Evolutionary conservation across 2,888 invertebrate species (phyloP).

Genomic region (Dioctria linearis): DNA sequence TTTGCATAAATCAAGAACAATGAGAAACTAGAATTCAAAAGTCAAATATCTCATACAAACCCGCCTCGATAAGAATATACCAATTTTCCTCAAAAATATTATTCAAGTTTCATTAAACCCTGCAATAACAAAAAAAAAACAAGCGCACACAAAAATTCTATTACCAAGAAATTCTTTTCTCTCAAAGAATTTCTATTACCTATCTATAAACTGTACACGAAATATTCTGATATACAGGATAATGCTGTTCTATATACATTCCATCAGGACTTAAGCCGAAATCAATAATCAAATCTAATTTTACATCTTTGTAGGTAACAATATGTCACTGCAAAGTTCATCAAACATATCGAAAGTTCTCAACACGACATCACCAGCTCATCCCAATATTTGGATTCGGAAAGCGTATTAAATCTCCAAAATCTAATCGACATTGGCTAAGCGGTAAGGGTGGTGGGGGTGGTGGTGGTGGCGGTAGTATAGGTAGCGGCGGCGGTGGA

Average conservation of each 20-base stretch:
- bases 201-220: background rate
- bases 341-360: slow-evolving; percentile 80
- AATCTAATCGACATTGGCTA: slow-evolving; percentile 74
- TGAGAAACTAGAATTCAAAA: too few species aligned
- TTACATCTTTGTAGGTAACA: slow-evolving; percentile 74
- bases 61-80: too few species aligned
- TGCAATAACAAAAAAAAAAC: too few species aligned
- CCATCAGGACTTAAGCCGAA: background rate
- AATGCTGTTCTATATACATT: background rate
- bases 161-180: background rate
- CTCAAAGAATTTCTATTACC: background rate
- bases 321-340: slow-evolving; percentile 86
- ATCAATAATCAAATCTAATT: slow-evolving; percentile 37
- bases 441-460: slow-evolving; percentile 73
- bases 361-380: slow-evolving; percentile 74
- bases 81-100: too few species aligned
- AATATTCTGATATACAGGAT: background rate
- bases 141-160: too few species aligned
- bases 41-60: too few species aligned
- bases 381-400: slow-evolving; percentile 71
- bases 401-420: slow-evolving; percentile 68
- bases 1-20: too few species aligned
- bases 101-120: too few species aligned
- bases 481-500: slow-evolving; percentile 54
- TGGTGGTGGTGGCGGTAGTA: slow-evolving; percentile 55